Percentiles rank a stretch among this genome's conserved stretches.
Conservation (phyloP, 2,797 vertebrate species). For the Ataeniobius toweri region DNA sequence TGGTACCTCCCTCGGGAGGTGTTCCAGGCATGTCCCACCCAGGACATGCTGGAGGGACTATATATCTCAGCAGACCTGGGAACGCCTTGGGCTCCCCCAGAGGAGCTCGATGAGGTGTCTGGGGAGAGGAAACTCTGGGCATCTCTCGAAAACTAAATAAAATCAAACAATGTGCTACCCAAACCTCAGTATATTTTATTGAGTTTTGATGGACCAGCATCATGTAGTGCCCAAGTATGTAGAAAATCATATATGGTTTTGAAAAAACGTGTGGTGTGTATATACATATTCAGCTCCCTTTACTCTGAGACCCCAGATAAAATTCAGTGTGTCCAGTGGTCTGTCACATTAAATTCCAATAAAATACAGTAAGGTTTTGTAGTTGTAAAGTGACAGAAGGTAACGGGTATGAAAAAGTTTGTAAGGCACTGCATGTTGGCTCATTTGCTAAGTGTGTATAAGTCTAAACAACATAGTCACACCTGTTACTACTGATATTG, state of each 20-base stretch:
- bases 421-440: background rate
- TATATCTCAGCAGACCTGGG: too few relatives aligned
- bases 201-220: background rate
- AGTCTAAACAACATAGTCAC: constrained; percentile 8
- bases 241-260: background rate
- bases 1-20: too few relatives aligned
- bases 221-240: background rate
- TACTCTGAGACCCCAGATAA: too few relatives aligned
- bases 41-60: too few relatives aligned
- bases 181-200: background rate
- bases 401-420: background rate
- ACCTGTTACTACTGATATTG: constrained; percentile 32
- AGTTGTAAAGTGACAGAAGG: background rate
- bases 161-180: background rate
- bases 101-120: too few relatives aligned
- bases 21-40: too few relatives aligned
- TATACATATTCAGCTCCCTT: background rate
- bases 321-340: background rate
- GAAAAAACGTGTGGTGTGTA: background rate
- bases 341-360: background rate
- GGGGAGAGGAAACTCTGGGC: too few relatives aligned
- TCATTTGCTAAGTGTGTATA: background rate
- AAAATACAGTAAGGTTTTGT: background rate
- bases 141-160: too few relatives aligned
- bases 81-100: too few relatives aligned